Evolutionary conservation across 2,797 vertebrate species (phyloP).

Genomic region (Cynodonichthys magdalenae): DNA sequence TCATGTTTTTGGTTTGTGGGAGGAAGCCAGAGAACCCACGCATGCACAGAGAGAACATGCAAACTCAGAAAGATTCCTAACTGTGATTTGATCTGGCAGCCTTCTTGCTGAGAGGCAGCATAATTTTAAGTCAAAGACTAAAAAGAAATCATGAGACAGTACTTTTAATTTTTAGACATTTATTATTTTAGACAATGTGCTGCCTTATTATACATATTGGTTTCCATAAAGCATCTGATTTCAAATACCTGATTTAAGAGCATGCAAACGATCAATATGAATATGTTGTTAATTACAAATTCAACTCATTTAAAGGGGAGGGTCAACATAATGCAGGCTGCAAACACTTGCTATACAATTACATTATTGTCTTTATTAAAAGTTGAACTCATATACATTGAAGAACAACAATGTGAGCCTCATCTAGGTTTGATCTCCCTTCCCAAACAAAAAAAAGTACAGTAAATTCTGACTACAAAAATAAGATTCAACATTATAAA

Average conservation of each 20-base stretch:
- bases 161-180: slow-evolving; percentile 68
- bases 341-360: slow-evolving; percentile 56
- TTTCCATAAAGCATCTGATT: slow-evolving; percentile 70
- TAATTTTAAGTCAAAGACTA: background rate
- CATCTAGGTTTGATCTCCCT: no score
- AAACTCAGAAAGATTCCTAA: no score
- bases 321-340: slow-evolving; percentile 58
- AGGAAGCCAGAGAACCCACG: no score
- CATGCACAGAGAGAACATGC: no score
- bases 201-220: slow-evolving; percentile 63
- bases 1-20: no score
- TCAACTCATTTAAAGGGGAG: slow-evolving; percentile 54
- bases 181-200: slow-evolving; percentile 70
- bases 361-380: slow-evolving; percentile 30
- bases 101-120: no score
- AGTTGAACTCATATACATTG: slow-evolving; percentile 24
- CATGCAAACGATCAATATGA: slow-evolving; percentile 78
- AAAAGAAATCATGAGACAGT: background rate
- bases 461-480: slow-evolving; percentile 59
- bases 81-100: no score
- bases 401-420: slow-evolving; percentile 49
- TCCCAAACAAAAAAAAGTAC: background rate
- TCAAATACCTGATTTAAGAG: slow-evolving; percentile 76
- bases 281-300: slow-evolving; percentile 52
- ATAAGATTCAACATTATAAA: slow-evolving; percentile 58